phyloP scores from a whole-genome alignment of 2,797 vertebrate species.

The Schizopygopsis pylzovi region DNA sequence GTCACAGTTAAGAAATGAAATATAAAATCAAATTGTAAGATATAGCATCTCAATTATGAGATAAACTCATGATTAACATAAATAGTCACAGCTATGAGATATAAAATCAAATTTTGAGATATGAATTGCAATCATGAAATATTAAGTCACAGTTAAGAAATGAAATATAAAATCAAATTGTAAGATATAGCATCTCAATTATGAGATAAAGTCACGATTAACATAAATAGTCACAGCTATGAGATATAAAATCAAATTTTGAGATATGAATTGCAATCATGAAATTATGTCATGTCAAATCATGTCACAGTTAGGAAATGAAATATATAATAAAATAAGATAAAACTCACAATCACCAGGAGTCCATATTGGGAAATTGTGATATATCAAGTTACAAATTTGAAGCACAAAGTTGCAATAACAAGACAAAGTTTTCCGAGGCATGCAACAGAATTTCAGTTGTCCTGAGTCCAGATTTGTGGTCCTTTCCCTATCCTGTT shows the following conservation, averaged over 20 bases:
- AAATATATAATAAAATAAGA: no score
- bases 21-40: no score
- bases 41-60: neutral
- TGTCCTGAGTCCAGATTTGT: neutral
- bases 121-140: neutral
- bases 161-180: no score
- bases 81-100: neutral
- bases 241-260: neutral
- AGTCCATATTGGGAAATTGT: neutral
- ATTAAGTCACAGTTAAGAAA: neutral
- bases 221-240: neutral
- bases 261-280: neutral
- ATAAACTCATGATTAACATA: neutral
- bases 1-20: neutral
- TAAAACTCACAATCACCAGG: neutral
- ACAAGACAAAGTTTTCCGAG: neutral
- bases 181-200: neutral
- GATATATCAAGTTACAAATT: neutral
- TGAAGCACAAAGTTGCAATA: neutral
- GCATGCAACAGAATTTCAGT: neutral
- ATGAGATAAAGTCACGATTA: neutral
- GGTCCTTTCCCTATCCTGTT: no score
- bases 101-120: neutral
- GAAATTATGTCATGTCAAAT: no score
- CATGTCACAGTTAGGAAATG: neutral